A percentile compares a stretch with the other conserved stretches of the same genome.
These are phyloP conservation scores for Leptodactylus fallax DNA, from an alignment of 2,797 vertebrate genomes.

Conservation along the genomic window DNA sequence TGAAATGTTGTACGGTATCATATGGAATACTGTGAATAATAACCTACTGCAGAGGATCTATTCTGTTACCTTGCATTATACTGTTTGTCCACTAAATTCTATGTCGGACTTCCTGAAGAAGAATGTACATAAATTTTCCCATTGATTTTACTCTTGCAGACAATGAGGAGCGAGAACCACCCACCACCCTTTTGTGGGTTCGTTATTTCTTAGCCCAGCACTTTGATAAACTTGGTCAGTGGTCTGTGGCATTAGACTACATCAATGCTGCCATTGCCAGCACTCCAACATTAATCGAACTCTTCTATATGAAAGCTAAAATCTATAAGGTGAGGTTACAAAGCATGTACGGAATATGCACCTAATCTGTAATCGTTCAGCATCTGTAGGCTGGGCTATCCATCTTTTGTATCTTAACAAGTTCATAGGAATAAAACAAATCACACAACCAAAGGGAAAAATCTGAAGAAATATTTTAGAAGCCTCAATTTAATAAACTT, in stretches of 20 bases:
- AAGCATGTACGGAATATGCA: neutral
- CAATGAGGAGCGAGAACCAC: slow-evolving; percentile 77
- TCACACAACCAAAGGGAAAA: too few relatives aligned
- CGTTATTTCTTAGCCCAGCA: slow-evolving; percentile 82
- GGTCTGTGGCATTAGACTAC: slow-evolving; percentile 80
- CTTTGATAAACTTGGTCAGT: slow-evolving; percentile 82
- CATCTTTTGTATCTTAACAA: too few relatives aligned
- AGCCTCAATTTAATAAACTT: too few relatives aligned
- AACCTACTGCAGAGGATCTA: too few relatives aligned
- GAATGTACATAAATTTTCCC: neutral
- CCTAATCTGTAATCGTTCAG: too few relatives aligned
- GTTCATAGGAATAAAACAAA: too few relatives aligned
- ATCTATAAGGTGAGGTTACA: slow-evolving; percentile 79
- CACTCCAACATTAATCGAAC: slow-evolving; percentile 81
- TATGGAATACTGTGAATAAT: too few relatives aligned
- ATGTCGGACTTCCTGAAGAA: neutral
- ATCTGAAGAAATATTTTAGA: too few relatives aligned
- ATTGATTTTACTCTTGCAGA: slow-evolving; percentile 70
- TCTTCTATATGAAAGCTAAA: slow-evolving; percentile 83
- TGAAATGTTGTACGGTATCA: too few relatives aligned
- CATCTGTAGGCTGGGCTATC: too few relatives aligned
- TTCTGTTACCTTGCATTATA: too few relatives aligned
- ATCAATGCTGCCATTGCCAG: slow-evolving; percentile 79
- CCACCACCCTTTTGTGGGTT: slow-evolving; percentile 80
- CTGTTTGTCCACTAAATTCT: too few relatives aligned